phyloP scores from a whole-genome alignment of 2,888 invertebrate species.

The Papilio elwesi region DNA sequence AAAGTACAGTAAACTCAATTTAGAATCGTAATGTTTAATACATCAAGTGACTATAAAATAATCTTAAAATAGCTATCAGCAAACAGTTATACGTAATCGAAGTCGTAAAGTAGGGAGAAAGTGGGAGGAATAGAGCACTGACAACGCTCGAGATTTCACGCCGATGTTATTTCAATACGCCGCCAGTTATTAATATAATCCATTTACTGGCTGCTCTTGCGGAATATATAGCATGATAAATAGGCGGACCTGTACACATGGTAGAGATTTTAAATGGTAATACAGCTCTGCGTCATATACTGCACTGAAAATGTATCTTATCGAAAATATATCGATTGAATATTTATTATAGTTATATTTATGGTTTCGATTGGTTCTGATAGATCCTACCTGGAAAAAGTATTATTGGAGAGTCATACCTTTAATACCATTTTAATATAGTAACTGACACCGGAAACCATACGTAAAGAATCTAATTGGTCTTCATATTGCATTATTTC shows the following conservation, averaged over 20 bases:
- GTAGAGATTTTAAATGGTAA: not conserved
- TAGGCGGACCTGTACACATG: not conserved
- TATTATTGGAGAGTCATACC: no score
- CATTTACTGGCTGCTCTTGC: conserved; percentile 8
- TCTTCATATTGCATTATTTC: no score
- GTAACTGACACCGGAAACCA: no score
- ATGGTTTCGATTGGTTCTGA: no score
- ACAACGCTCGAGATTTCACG: conserved; percentile 17
- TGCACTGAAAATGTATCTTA: no score
- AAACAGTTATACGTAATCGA: conserved; percentile 14
- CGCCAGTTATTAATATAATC: conserved; percentile 26
- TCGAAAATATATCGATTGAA: no score
- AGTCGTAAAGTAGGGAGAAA: conserved; percentile 5
- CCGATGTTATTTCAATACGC: conserved; percentile 18
- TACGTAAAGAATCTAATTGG: no score
- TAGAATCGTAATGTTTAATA: not conserved
- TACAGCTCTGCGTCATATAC: no score
- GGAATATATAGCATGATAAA: conserved; percentile 19
- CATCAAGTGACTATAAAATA: conserved; percentile 6
- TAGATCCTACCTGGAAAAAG: no score
- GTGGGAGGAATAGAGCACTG: conserved; percentile 15
- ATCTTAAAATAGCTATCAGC: conserved; percentile 11
- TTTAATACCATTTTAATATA: no score
- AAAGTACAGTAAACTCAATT: conserved; percentile 1
- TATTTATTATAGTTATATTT: no score